Evolutionary conservation across 2,113 vertebrate genomes (phyloP).

Genomic region (Piprites chloris): DNA sequence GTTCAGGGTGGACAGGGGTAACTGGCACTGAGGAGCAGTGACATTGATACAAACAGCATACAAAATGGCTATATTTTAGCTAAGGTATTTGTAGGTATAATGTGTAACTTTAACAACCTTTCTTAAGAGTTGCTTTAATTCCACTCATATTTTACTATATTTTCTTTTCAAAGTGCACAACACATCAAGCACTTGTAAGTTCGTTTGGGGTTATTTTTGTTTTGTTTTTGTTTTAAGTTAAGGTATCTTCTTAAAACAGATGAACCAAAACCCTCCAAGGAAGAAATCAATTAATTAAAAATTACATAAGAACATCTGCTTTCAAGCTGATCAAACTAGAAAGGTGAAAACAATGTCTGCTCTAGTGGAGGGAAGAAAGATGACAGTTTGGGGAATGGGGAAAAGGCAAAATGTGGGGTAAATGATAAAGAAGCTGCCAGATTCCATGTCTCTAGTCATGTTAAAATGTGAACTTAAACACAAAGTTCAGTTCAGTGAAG

Average conservation of each 20-base stretch:
- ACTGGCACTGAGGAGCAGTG: neutral
- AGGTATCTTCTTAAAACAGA: constrained; percentile 64
- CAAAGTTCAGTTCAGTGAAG: constrained; percentile 10
- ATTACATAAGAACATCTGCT: constrained; percentile 65
- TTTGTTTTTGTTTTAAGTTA: neutral
- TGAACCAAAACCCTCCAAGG: constrained; percentile 49
- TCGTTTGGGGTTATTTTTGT: neutral
- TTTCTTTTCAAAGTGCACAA: neutral
- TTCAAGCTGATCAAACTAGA: constrained; percentile 51
- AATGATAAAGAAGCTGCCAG: constrained; percentile 32
- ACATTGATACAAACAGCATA: neutral
- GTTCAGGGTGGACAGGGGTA: neutral
- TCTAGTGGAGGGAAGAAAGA: neutral
- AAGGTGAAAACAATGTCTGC: constrained; percentile 57
- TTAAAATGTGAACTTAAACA: constrained; percentile 26
- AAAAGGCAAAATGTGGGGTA: constrained; percentile 25
- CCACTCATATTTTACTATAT: neutral
- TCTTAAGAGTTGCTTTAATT: neutral
- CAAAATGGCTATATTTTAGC: neutral
- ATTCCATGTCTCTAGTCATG: neutral
- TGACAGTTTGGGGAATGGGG: neutral
- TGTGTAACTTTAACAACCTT: neutral
- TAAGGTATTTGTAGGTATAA: neutral
- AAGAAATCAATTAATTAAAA: constrained; percentile 69
- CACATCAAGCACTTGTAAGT: neutral